A percentile compares a stretch with the other conserved stretches of the same genome.
Conservation (phyloP, 1,140 invertebrate species). For the Arion vulgaris region DNA sequence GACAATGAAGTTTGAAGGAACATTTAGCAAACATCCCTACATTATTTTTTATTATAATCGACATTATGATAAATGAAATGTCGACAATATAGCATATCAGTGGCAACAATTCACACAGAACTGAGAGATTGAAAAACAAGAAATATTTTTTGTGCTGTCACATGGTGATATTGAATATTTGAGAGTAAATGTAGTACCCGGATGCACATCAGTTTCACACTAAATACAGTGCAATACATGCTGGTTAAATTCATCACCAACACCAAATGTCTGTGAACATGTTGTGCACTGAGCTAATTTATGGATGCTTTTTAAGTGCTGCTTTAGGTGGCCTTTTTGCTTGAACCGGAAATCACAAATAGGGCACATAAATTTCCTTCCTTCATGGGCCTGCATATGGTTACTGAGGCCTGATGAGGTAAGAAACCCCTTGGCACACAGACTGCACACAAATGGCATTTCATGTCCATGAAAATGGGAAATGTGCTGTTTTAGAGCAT, state of each 20-base stretch:
- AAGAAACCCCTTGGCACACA: conserved; percentile 20
- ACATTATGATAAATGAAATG: no score
- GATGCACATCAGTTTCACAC: no score
- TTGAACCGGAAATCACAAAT: conserved; percentile 29
- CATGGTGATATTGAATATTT: no score
- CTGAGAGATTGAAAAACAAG: no score
- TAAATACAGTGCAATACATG: conserved; percentile 24
- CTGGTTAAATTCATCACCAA: conserved; percentile 29
- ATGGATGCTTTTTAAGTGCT: conserved; percentile 30
- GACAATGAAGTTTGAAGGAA: conserved; percentile 10
- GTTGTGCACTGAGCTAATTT: conserved; percentile 26
- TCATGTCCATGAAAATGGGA: conserved; percentile 17
- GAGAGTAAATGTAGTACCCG: no score
- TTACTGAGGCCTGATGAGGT: conserved; percentile 25
- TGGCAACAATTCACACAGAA: no score
- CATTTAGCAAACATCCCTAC: background rate
- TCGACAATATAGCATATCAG: no score
- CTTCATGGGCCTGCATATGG: conserved; percentile 29
- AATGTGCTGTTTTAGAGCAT: conserved; percentile 11
- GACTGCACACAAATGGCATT: conserved; percentile 18
- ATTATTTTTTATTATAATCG: background rate
- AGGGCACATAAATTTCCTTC: conserved; percentile 28
- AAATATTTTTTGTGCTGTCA: no score
- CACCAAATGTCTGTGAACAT: conserved; percentile 11
- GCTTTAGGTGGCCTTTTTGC: conserved; percentile 16